Percentiles rank a stretch among this genome's conserved stretches.
These are phyloP conservation scores for Parnassius apollo DNA, from an alignment of 2,888 invertebrate genomes.

Conservation along the genomic window DNA sequence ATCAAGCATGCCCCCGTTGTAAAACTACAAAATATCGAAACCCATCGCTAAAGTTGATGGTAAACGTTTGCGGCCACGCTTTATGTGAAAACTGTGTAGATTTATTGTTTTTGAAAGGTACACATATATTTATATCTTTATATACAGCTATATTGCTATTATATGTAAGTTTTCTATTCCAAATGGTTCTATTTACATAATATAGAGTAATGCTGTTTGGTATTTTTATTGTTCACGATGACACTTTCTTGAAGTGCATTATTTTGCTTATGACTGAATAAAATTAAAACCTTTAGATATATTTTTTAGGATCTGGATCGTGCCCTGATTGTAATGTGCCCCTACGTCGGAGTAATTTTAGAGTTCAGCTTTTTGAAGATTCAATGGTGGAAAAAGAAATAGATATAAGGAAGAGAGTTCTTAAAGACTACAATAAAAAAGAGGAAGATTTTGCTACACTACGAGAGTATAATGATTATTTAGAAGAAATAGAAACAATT, in stretches of 20 bases:
- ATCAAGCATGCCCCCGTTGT: conserved; percentile 96
- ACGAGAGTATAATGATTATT: conserved; percentile 95
- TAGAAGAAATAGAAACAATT: conserved; percentile 96
- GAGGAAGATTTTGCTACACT: conserved; percentile 94
- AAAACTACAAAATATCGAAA: conserved; percentile 98
- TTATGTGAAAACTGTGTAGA: conserved; percentile 99
- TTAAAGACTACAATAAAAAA: conserved; percentile 96
- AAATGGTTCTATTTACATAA: too few species aligned
- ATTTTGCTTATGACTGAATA: background rate
- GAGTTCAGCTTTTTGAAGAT: conserved; percentile 98
- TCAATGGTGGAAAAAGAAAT: conserved; percentile 98
- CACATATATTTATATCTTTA: background rate
- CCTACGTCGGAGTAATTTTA: conserved; percentile 92
- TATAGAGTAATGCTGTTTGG: too few species aligned
- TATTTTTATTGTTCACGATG: too few species aligned
- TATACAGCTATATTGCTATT: background rate
- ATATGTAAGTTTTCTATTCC: too few species aligned
- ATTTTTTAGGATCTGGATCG: conserved; percentile 88
- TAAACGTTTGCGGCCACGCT: conserved; percentile 98
- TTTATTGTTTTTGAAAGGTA: conserved; percentile 96
- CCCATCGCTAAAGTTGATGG: conserved; percentile 97
- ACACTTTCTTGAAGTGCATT: too few species aligned
- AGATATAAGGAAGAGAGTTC: conserved; percentile 93
- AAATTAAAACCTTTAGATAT: background rate
- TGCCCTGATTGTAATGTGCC: conserved; percentile 94